Base-by-base conservation (phyloP, 2,888 invertebrate genomes). In the Phalera bucephala region DNA sequence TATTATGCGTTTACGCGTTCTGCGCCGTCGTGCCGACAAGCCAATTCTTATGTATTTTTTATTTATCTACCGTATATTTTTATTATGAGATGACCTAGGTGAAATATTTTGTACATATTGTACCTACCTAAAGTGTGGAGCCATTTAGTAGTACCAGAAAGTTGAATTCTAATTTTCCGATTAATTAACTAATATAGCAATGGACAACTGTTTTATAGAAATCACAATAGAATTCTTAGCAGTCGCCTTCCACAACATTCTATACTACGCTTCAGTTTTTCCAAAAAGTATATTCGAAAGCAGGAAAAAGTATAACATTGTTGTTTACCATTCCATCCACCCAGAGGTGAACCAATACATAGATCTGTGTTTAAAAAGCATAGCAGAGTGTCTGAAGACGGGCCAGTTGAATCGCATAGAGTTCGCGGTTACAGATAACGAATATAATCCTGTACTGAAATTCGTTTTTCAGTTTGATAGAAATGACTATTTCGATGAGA, bases 321-420 rank as follows among this genome's bases (percentile, higher is more conserved):
- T 91, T 1, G 91, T 93, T 0, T 80, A 93, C 58, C 87, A 91
- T 42, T 92, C 91, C 13, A 80, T 91, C 22, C 93, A 94, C 70
- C 94, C 94, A 19, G 91, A 93, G 61, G 78, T 94, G 0, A 93
- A 91, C 48, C 83, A 91, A 31, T 94, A 94, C 59, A 88, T 94
- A 20, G 83, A 85, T 36, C 76, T 91, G 38, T 88, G 90, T 42
- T 62, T 93, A 32, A 90, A 87, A 72, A 85, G 81, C 34, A 74
- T 91, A 2, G 70, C 69, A 32, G 90, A 86, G 57, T 89, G 91
- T 59, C 61, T 91, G 9, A 91, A 88, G 60, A 79, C 63, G 36
- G 86, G 81, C 3, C 84, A 90, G 39, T 55, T 93, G 12, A 82
- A 73, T 51, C 78, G 87, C 21, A 60, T 94, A 1, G 90, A 91